A percentile compares a stretch with the other conserved stretches of the same genome.
Evolutionary conservation across 2,113 vertebrate genomes (phyloP).

Genomic region (Antigone vipio): DNA sequence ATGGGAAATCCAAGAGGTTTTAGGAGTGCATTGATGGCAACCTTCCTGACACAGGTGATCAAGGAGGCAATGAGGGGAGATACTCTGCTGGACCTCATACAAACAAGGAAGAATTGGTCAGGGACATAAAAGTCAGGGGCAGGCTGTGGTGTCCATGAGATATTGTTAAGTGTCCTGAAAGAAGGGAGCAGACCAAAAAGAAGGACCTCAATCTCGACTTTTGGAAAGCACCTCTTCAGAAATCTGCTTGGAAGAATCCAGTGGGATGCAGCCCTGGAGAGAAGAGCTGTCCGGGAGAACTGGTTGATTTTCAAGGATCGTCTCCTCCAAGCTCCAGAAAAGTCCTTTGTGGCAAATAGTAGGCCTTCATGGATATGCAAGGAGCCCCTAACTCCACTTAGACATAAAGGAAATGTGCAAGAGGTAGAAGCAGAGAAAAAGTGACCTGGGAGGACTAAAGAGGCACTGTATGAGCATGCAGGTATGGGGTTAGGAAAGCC

Average conservation of each 20-base stretch:
- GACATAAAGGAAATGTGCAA: not conserved
- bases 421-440: not conserved
- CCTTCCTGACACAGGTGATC: not conserved
- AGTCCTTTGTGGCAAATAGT: not conserved
- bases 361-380: not conserved
- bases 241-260: not conserved
- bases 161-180: not conserved
- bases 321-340: not conserved
- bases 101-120: not conserved
- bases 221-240: not conserved
- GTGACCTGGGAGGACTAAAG: not conserved
- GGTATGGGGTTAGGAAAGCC: not conserved
- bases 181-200: not conserved
- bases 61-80: not conserved
- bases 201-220: not conserved
- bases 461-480: not conserved
- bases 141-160: not conserved
- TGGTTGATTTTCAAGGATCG: not conserved
- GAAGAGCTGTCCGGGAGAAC: not conserved
- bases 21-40: not conserved
- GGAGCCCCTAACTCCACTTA: not conserved
- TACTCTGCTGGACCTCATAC: not conserved
- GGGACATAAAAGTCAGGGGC: not conserved
- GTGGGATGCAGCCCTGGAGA: not conserved
- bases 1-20: not conserved